Evolutionary conservation across 2,797 vertebrate species (phyloP), one percentile per base, ranked within the genome.

Genomic region (Lepus oiostolus): DNA sequence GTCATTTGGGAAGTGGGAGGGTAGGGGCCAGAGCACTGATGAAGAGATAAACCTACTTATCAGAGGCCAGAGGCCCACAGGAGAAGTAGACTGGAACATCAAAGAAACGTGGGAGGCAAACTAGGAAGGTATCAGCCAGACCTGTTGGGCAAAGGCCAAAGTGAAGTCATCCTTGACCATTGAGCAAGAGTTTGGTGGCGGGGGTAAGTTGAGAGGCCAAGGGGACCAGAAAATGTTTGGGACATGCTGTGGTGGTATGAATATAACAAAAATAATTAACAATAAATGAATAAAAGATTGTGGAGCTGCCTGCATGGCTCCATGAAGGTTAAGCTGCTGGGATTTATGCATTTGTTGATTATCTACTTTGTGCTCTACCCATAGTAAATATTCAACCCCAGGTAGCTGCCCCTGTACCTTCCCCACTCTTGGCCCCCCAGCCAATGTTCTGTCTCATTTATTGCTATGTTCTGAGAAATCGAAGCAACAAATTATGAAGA

Each of bases 311-410:
- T 95, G 76, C 90, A 90, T 92, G 74, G 85, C 79, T 96, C 88
- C 6, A 22, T 50, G 82, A 77, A 91, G 95, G 91, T 90, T 95
- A 96, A 96, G 86, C 92, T 96, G 14, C 75, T 83, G 71, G 75
- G 93, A 96, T 97, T 96, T 96, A 94, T 93, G 93, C 85, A 88
- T 97, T 97, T 93, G 91, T 95, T 97, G 96, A 95, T 96, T 95
- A 96, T 82, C 93, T 74, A 97, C 87, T 94, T 96, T 94, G 85
- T 88, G 88, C 0, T 0, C 75, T 94, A 92, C 85, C 65, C 93
- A 63, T 84, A 90, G 97, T 95, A 96, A 96, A 96, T 97, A 97
- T 93, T 97, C 94, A 97, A 90, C 38, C 62, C 62, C 54, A 95
- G 90, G 90, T 95, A 96, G 74, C 65, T 0, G 4, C 85, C 82